Base-by-base conservation (phyloP, 2,113 vertebrate species). In the Mormyrus iriodes region DNA sequence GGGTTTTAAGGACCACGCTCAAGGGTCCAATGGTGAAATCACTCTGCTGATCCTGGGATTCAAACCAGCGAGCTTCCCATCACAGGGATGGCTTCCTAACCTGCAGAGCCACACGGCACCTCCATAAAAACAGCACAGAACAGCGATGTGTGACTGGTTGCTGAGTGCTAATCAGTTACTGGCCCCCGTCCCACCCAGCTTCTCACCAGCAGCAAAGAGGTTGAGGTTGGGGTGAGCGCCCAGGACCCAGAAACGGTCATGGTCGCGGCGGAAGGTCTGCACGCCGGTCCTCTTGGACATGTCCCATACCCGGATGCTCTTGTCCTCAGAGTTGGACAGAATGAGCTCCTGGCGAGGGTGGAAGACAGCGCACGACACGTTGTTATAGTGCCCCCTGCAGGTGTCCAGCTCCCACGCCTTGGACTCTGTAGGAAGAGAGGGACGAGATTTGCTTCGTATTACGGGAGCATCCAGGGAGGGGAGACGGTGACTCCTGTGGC, bases 341-440 rank as follows among this genome's bases (percentile, higher is more conserved):
- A 99, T 99, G 53, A 99, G 95, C 89, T 99, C 98, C 94, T 99
- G 98, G 0, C 98, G 97, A 0, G 98, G 98, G 91, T 99, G 98
- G 92, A 99, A 99, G n/a, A 98, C 97, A 0, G 98, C 97, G 1
- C 98, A 99, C 1, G 98, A 99, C 42, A 99, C 98, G 0, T 99
- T 99, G 96, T 99, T 99, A 95, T 99, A 99, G 94, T 99, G 98
- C 0, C 98, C 98, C 0, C 98, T 96, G 92, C 98, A 99, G 0
- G 98, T 99, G 93, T 99, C 98, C 17, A 99, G 96, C 92, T 99
- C 98, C 98, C 98, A 99, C 0, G 98, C 98, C 90, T 99, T 99
- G 0, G 98, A 99, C 86, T 99, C 98, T 99, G 92, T 84, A 49
- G 13, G 10, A 13, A 48, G 21, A 83, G 49, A 49, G 15, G 46